Base-by-base conservation (phyloP, 2,797 vertebrate genomes). In the Urosaurus nigricauda region DNA sequence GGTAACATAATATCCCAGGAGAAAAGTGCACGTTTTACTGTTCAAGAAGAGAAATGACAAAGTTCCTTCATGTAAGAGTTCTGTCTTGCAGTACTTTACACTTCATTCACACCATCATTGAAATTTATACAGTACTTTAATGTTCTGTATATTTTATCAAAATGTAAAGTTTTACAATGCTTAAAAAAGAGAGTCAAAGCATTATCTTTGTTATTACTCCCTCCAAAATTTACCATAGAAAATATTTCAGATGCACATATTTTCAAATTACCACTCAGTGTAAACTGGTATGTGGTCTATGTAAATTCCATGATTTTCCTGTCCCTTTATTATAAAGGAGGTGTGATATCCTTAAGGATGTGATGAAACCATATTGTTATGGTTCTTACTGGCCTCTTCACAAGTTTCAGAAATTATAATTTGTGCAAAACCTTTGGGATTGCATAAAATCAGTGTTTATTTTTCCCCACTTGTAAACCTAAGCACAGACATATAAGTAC, bases 1-100 rank as follows among this genome's bases (percentile, higher is more conserved):
- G 89, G 80, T 93, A 91, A 91, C 91, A 94, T 91, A 91, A 86
- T 87, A 88, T 84, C 85, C 86, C 92, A 51, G 86, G 88, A 93
- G 87, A 83, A 78, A 90, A 83, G 79, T 43, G 0, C 0, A 0
- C 3, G 79, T 87, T 87, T 90, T 82, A 94, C 79, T 68, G 71
- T 79, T 77, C 11, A 8, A 43, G 75, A 82, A 29, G 9, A 17
- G 70, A 79, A 43, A 65, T 0, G 26, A 1, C 21, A 19, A 60
- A 9, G 63, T 81, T 1, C 0, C 0, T 82, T 84, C 73, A 56
- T 1, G 5, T 73, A 53, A 82, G 37, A 80, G 87, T 65, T 3
- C 47, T 77, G 80, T 63, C 37, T 47, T 81, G 79, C 53, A 74
- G 6, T 40, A 35, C 43, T 56, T 56, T 87, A 85, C 60, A 56